These are phyloP conservation scores for Rhopalosiphum padi DNA, from an alignment of 1,140 invertebrate genomes.

Conservation along the genomic window DNA sequence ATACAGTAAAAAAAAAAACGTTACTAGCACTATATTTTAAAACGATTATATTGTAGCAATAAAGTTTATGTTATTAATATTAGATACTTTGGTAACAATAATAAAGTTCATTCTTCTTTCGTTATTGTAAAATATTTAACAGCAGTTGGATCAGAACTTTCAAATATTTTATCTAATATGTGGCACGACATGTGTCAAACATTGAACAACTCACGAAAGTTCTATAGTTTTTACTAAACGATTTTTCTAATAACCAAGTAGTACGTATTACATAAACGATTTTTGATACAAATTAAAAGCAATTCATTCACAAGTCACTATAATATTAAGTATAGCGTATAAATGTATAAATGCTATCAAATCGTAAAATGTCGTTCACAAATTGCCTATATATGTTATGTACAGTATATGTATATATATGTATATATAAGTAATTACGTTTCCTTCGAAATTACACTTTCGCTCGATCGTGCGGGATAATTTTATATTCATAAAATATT, in stretches of 20 bases:
- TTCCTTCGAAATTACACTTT: not conserved
- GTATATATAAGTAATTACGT: not conserved
- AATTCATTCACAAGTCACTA: not conserved
- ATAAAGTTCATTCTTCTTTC: not conserved
- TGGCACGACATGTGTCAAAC: not conserved
- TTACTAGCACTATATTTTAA: not conserved
- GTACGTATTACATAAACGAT: not conserved
- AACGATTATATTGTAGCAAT: not conserved
- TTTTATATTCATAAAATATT: not conserved
- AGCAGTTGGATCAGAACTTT: not conserved
- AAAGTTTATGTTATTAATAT: not conserved
- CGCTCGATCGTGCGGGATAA: not conserved
- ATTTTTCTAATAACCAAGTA: not conserved
- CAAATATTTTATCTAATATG: constrained; percentile 1
- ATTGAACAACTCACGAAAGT: not conserved
- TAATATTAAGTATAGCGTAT: not conserved
- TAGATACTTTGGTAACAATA: not conserved
- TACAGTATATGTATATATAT: not conserved
- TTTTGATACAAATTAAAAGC: not conserved
- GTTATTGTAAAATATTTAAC: not conserved
- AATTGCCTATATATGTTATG: not conserved
- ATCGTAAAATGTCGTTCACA: not conserved
- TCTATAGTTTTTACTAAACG: not conserved
- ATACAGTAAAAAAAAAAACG: not conserved
- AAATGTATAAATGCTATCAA: not conserved